Conservation (phyloP, 2,888 invertebrate genomes). For the Polymixis lichenea region DNA sequence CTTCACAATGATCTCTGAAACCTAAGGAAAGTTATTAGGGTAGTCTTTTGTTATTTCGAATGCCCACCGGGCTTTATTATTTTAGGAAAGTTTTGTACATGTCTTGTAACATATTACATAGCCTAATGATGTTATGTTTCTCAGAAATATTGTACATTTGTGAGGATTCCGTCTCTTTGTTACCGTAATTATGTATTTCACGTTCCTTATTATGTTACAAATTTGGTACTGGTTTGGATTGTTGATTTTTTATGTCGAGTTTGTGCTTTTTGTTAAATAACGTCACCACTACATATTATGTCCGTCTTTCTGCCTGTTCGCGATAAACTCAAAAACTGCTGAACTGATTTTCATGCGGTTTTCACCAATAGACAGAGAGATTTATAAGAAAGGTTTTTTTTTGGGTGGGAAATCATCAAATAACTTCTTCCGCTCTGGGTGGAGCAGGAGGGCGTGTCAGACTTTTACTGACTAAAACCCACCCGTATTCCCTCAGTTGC, state of each 20-base stretch:
- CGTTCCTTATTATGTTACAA: conserved; percentile 16
- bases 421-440: too few relatives aligned
- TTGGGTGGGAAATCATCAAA: too few relatives aligned
- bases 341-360: too few relatives aligned
- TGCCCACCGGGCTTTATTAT: conserved; percentile 62
- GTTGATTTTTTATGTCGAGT: background rate
- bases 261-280: background rate
- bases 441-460: too few relatives aligned
- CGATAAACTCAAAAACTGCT: too few relatives aligned
- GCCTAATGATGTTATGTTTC: conserved; percentile 47
- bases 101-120: conserved; percentile 42
- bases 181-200: conserved; percentile 14
- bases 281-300: too few relatives aligned
- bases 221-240: background rate
- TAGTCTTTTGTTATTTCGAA: conserved; percentile 66
- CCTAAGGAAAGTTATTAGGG: conserved; percentile 65
- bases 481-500: too few relatives aligned
- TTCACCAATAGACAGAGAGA: too few relatives aligned
- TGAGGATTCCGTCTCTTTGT: conserved; percentile 36
- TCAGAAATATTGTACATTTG: conserved; percentile 48
- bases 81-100: conserved; percentile 61
- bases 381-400: too few relatives aligned
- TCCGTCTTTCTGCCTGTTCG: too few relatives aligned
- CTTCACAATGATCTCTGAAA: conserved; percentile 71
- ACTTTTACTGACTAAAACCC: too few relatives aligned